Conservation (phyloP, 23 tunicate species). For the Trididemnum clinides region DNA sequence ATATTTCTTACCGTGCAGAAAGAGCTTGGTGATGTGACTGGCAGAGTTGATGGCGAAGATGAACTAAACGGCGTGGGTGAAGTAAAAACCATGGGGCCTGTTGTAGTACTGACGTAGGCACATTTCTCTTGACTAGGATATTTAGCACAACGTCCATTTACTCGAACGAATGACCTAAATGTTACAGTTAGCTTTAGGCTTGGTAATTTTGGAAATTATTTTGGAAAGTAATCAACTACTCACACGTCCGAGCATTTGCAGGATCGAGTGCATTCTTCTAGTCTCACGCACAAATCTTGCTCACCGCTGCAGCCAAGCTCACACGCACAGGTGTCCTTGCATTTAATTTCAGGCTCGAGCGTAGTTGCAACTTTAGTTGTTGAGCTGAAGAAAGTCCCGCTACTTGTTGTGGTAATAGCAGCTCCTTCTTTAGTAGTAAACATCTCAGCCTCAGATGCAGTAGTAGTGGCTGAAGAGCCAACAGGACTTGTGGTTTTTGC, state of each 20-base stretch:
- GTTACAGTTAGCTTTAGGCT: too few species aligned
- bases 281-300: constrained; percentile 50
- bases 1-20: too few species aligned
- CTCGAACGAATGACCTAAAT: constrained; percentile 36
- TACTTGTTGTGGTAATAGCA: not conserved
- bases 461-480: not conserved
- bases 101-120: constrained; percentile 18
- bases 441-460: not conserved
- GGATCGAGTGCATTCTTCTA: constrained; percentile 47
- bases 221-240: too few species aligned
- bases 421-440: not conserved
- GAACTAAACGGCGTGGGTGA: not conserved
- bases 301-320: constrained; percentile 70
- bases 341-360: not conserved
- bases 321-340: constrained; percentile 63
- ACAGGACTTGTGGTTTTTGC: too few species aligned
- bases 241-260: constrained; percentile 45
- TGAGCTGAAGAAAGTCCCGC: not conserved
- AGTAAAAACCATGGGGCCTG: constrained; percentile 3
- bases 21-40: too few species aligned
- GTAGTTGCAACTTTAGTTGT: not conserved
- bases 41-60: not conserved
- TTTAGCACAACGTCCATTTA: constrained; percentile 78
- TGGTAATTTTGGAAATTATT: too few species aligned
- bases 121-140: constrained; percentile 15